Evolutionary conservation across 30 jellyfish, hydroid and myxozoan genomes (phyloP).

Genomic region (Nemopilema nomurai): DNA sequence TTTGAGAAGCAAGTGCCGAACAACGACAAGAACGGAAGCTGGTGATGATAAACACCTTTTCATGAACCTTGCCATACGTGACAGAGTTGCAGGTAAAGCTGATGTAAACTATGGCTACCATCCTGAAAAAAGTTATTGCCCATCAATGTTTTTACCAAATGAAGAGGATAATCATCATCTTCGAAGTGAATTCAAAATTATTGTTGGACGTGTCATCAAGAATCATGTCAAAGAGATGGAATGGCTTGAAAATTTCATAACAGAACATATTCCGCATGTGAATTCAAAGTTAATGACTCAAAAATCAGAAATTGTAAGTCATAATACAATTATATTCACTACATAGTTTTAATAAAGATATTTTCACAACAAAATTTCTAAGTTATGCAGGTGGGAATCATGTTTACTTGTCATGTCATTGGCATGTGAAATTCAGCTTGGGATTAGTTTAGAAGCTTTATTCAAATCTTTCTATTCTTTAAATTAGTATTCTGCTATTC

Average conservation of each 20-base stretch:
- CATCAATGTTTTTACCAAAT: not conserved
- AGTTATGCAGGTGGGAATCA: too few species aligned
- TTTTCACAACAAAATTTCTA: too few species aligned
- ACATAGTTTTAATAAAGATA: too few species aligned
- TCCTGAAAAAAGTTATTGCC: constrained; percentile 5
- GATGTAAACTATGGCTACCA: not conserved
- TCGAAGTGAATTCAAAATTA: constrained; percentile 10
- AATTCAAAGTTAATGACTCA: constrained; percentile 3
- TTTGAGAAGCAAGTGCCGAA: constrained; percentile 14
- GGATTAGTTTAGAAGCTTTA: too few species aligned
- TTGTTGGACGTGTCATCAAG: not conserved
- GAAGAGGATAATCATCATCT: constrained; percentile 4
- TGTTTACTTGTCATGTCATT: too few species aligned
- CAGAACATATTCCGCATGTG: constrained; percentile 9
- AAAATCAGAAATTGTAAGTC: too few species aligned
- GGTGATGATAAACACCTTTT: constrained; percentile 5
- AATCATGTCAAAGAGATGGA: not conserved
- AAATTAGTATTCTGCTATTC: too few species aligned
- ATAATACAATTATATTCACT: too few species aligned
- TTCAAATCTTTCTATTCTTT: too few species aligned
- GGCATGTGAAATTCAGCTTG: too few species aligned
- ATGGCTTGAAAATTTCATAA: constrained; percentile 9
- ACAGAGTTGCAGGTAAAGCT: not conserved
- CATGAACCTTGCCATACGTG: constrained; percentile 4
- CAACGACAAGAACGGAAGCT: constrained; percentile 13